Evolutionary conservation across 2,888 invertebrate species (phyloP), one percentile per base, ranked within the genome.

Genomic region (Ommatoiulus sabulosus): DNA sequence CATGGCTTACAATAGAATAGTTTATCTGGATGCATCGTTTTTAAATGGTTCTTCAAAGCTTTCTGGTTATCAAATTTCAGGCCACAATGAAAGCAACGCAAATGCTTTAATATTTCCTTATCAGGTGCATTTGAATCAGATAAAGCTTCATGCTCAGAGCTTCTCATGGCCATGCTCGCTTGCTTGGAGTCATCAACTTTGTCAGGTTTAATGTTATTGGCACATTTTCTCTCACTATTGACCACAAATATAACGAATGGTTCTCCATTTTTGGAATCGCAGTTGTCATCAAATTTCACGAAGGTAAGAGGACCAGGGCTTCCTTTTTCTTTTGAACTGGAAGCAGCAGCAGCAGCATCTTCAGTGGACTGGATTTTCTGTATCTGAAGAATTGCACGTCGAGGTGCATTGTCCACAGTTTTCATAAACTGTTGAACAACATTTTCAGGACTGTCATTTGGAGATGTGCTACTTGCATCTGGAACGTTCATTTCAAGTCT

Each of bases 1-100:
- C 97, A 97, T 24, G 94, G 94, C 0, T 92, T 93, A 92, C 97
- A 98, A 90, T 93, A 92, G 4, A 96, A 92, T 0, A 94, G 93
- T 1, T 94, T 93, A 89, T 95, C 90, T 95, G 94, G 89, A 24
- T 72, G 72, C 7, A 24, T n/a, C 72, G 1, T 24, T 24, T 7
- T 72, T 24, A 72, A 10, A 10, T 72, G 72, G 24, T 7, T 8
- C 72, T 24, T 72, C 24, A 72, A 72, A 3, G 24, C 72, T n/a
- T 72, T 24, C 10, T 24, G 24, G 72, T 72, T 72, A 10, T 72
- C 24, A 24, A 20, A 72, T 72, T 72, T 72, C 72, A 24, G 6
- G 10, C n/a, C 12, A 24, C 72, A 72, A 12, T 72, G 72, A 10
- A 24, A 8, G 72, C 72, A 72, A 8, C 10, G 8, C 24, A n/a